Percentiles rank a stretch among this genome's conserved stretches.
These are phyloP conservation scores for Axea sp. DNA, from an alignment of 2,888 invertebrate species.

Conservation along the genomic window DNA sequence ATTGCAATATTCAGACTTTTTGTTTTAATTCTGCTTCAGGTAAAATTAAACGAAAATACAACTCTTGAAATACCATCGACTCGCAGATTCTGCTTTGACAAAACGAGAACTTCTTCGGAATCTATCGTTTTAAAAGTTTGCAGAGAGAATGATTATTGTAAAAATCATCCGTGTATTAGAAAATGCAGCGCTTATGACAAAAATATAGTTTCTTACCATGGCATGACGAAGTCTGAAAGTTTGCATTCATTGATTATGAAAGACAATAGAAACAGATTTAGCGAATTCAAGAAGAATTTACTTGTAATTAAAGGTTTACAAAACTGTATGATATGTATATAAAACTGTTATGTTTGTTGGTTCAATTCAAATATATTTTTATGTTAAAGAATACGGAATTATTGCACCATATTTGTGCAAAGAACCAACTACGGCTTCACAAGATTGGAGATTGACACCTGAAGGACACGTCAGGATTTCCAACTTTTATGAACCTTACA, in stretches of 20 bases:
- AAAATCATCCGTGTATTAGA: slow-evolving; percentile 6
- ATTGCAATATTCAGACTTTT: too few relatives aligned
- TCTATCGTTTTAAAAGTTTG: slow-evolving; percentile 5
- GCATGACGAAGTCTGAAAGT: slow-evolving; percentile 15
- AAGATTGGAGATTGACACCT: background rate
- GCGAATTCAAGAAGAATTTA: slow-evolving; percentile 11
- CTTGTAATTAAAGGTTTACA: background rate
- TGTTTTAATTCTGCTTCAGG: too few relatives aligned
- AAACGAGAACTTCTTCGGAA: background rate
- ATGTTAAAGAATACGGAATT: slow-evolving; percentile 1
- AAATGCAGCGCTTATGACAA: slow-evolving; percentile 9
- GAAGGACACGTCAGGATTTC: background rate
- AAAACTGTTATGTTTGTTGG: too few relatives aligned
- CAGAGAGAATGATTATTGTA: slow-evolving; percentile 4
- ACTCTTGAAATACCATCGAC: too few relatives aligned
- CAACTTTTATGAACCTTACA: slow-evolving; percentile 2
- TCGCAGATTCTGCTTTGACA: background rate
- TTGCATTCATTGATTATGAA: slow-evolving; percentile 17
- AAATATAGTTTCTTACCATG: background rate
- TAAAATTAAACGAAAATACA: too few relatives aligned
- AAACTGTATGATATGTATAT: background rate
- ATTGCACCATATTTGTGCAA: background rate
- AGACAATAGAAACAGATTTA: background rate
- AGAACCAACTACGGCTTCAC: background rate
- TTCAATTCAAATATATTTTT: too few relatives aligned